Base-by-base conservation (phyloP, 2,888 invertebrate species). In the Drosophila greeni region DNA sequence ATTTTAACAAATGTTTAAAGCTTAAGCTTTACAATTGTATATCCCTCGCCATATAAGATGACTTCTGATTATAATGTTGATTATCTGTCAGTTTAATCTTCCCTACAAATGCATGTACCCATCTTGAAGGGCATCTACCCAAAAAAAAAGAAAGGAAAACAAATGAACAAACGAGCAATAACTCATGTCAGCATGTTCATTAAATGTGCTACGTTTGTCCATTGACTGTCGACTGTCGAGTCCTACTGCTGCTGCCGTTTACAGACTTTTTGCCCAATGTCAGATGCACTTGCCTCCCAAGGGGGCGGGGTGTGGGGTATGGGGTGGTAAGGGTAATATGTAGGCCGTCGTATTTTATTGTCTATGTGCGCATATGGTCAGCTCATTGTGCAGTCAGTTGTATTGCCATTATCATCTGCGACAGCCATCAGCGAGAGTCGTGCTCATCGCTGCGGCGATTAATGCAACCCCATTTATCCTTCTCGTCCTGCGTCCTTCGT, bases 101-200 rank as follows among this genome's bases (percentile, higher is more conserved):
- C 12, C 45, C 26, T 14, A 29, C 18, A 45, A 45, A 5, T 8
- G 5, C 20, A 11, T 48, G 11, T 33, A 23, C 20, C 14, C 39
- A 5, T 23, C 31, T 24, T 31, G 7, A 23, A 56, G 56, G 55
- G 58, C 18, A 76, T 37, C 37, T 54, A 14, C 8, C 8, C 54
- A 31, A 54, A 23, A 12, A 18, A 11, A 16, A 4, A 40, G 23
- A 31, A 39, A 39, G n/a, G 40, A 45, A 16, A 29, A 18, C 29
- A 45, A 45, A 45, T 37, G 60, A 54, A 62, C 73, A 75, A 66
- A 62, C 77, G 74, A 68, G 57, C 66, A 76, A 78, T 82, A 81
- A 81, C 66, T 78, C 82, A 81, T 78, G 81, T 77, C 81, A 78
- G 67, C 77, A 70, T 81, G 77, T 77, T 77, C 82, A 77, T 77